Conservation (phyloP, 1,140 invertebrate genomes). For the Pseudachorutes palmiensis region DNA sequence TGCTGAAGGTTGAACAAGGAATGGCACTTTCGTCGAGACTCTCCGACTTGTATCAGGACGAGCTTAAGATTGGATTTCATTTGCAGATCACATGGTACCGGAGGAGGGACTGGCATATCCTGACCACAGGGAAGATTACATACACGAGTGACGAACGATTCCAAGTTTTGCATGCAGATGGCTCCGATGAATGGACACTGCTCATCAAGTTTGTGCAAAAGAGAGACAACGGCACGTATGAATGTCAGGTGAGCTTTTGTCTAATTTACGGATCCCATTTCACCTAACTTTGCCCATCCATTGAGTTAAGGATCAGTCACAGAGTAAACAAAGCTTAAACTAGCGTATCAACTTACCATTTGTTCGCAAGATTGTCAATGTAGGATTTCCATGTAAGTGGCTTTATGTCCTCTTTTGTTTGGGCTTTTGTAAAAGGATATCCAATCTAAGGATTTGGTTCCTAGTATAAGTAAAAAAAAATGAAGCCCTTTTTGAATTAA, state of each 20-base stretch:
- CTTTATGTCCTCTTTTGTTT: no score
- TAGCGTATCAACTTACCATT: no score
- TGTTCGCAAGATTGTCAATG: no score
- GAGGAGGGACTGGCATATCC: slow-evolving; percentile 45
- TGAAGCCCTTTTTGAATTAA: no score
- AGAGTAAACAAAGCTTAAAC: no score
- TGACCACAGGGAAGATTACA: slow-evolving; percentile 45
- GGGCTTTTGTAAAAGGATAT: no score
- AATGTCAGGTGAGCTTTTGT: slow-evolving; percentile 47
- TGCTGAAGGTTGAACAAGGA: no score
- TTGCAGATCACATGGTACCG: slow-evolving; percentile 47
- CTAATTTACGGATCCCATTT: neutral
- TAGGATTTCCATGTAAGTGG: no score
- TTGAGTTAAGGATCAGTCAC: neutral
- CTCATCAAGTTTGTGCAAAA: slow-evolving; percentile 48
- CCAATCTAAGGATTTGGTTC: no score
- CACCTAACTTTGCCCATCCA: neutral
- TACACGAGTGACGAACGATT: slow-evolving; percentile 47
- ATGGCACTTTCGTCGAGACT: neutral
- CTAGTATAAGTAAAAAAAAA: no score
- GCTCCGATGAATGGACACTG: slow-evolving; percentile 50
- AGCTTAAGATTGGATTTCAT: neutral
- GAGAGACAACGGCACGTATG: slow-evolving; percentile 48
- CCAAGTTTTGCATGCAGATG: slow-evolving; percentile 44
- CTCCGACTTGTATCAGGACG: neutral